phyloP scores from a whole-genome alignment of 2,797 vertebrate species.

The Peromyscus attwateri region DNA sequence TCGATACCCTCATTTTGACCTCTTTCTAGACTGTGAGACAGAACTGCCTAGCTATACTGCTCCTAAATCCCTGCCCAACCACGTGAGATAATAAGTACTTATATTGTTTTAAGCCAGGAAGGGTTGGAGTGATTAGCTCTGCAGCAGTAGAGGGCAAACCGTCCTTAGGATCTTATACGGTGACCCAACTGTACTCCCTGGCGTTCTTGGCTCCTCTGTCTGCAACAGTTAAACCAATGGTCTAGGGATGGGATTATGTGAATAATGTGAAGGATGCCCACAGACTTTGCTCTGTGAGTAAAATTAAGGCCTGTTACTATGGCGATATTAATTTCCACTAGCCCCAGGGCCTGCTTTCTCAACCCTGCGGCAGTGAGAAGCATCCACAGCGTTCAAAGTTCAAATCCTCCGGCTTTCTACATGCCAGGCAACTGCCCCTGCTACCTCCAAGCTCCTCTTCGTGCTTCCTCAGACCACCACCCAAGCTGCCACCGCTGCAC shows the following conservation, averaged over 20 bases:
- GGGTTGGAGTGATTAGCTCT: not conserved
- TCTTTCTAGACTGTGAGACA: not conserved
- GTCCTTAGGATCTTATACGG: not conserved
- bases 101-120: constrained; percentile 10
- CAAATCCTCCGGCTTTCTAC: not conserved
- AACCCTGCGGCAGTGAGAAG: not conserved
- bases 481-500: too few species aligned
- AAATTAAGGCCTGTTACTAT: not conserved
- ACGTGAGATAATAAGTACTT: not conserved
- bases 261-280: not conserved
- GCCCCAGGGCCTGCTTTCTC: not conserved
- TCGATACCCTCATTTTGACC: not conserved
- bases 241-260: not conserved
- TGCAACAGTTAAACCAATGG: not conserved
- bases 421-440: not conserved
- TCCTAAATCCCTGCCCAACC: constrained; percentile 32
- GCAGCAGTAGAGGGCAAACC: not conserved
- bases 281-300: not conserved
- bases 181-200: not conserved
- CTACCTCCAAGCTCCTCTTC: not conserved
- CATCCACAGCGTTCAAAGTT: not conserved
- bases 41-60: not conserved
- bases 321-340: not conserved
- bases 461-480: not conserved
- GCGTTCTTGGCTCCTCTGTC: not conserved